Base-by-base conservation (phyloP, 1,140 invertebrate genomes). In the Brachionus paranguensis region DNA sequence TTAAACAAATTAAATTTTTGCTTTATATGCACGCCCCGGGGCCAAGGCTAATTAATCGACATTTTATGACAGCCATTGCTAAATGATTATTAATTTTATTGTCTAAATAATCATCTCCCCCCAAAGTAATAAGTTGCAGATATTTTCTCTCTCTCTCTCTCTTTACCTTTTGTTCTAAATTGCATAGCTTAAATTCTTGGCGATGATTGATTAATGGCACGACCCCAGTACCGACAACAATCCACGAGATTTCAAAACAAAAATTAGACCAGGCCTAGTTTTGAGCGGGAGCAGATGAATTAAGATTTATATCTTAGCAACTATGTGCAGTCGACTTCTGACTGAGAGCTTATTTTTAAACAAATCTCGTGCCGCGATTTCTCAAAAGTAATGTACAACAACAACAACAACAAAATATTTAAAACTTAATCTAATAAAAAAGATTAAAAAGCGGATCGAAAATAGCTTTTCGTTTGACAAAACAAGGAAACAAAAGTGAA, bases 121-220 rank as follows among this genome's bases (percentile, higher is more conserved):
- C 68, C 14, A 72, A 72, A 72, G 68, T 72, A 72, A 72, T 43
- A 72, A 72, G 68, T 72, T 72, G 33, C 68, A 72, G 68, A 72
- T 37, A 72, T 72, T 37, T 37, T 72, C 43, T 68, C 24, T 14
- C 4, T 14, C 14, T 43, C 29, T 68, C 24, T 14, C 2, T 29
- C 3, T 43, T 6, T 41, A 60, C 53, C 53, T 60, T 20, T 55
- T n/a, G 53, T 20, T 20, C 53, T 60, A 60, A 24, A 60, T 53
- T 53, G 47, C 47, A 53, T 60, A 60, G 53, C 53, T 60, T 60
- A 60, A 60, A 60, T 60, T 60, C 17, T 60, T 60, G 53, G 17
- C 53, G 53, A 60, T 60, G 53, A 60, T 60, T 60, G 53, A 60
- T 60, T 60, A 60, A 60, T 60, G 53, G 17, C 53, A 60, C 17